Conservation (phyloP, 2,888 invertebrate genomes). For the Carabus problematicus region DNA sequence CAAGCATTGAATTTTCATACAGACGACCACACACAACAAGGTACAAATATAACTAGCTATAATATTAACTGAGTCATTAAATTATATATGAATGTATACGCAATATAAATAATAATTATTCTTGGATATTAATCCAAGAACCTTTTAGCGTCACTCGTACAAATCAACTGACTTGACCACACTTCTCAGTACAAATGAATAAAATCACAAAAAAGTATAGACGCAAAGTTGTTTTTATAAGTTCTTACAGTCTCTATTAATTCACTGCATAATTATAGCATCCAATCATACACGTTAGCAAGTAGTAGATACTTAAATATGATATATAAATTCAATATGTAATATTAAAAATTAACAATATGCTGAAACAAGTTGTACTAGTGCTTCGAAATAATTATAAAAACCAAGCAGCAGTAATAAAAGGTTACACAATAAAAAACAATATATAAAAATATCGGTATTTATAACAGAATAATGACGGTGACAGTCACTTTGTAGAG, state of each 20-base stretch:
- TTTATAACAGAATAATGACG: conserved; percentile 25
- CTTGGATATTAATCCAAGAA: not conserved
- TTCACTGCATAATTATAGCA: not conserved
- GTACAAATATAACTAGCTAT: conserved; percentile 26
- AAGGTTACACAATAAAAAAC: conserved; percentile 23
- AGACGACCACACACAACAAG: conserved; percentile 42
- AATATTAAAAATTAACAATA: not conserved
- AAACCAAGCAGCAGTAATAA: not conserved
- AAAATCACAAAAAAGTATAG: no score
- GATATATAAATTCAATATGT: conserved; percentile 2
- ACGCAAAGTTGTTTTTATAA: no score
- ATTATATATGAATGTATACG: no score
- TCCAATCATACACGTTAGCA: no score
- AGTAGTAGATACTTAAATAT: not conserved
- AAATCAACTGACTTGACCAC: not conserved
- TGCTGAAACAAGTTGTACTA: not conserved
- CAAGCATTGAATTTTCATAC: conserved; percentile 28
- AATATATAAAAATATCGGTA: conserved; percentile 38
- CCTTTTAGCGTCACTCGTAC: not conserved
- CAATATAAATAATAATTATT: not conserved
- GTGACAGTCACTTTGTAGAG: conserved; percentile 20
- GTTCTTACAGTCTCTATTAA: no score
- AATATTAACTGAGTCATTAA: not conserved
- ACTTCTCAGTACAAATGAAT: no score
- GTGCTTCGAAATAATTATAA: not conserved